Conservation (phyloP, 2,113 vertebrate species). For the Sapajus apella region DNA sequence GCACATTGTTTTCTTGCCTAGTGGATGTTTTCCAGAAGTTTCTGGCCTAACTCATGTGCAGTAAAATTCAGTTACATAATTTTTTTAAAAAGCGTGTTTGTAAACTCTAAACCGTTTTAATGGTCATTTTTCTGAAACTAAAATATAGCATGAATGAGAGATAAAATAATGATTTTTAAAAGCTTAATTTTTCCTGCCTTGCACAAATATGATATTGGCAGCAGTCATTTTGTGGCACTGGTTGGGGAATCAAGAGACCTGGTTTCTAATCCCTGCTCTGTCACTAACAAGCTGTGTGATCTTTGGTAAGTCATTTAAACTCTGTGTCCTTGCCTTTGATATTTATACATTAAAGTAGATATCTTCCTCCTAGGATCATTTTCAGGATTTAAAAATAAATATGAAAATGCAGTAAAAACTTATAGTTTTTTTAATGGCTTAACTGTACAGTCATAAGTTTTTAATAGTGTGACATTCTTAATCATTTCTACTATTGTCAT, state of each 20-base stretch:
- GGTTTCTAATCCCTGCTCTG: slow-evolving; percentile 27
- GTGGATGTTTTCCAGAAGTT: slow-evolving; percentile 2
- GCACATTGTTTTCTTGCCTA: slow-evolving; percentile 4
- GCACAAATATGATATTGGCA: background rate
- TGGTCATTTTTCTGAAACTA: slow-evolving; percentile 43
- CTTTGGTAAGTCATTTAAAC: slow-evolving; percentile 34
- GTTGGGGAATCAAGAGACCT: background rate
- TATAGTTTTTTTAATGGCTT: background rate
- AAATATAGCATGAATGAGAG: slow-evolving; percentile 30
- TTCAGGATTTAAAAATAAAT: slow-evolving; percentile 23
- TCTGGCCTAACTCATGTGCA: background rate
- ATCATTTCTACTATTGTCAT: background rate
- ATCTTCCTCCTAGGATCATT: background rate
- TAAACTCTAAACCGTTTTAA: slow-evolving; percentile 23
- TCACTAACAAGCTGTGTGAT: slow-evolving; percentile 22
- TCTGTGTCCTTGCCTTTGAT: slow-evolving; percentile 12
- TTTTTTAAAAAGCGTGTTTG: slow-evolving; percentile 3
- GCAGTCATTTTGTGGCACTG: background rate
- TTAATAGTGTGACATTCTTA: slow-evolving; percentile 1
- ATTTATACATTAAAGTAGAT: slow-evolving; percentile 22
- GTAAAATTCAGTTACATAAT: slow-evolving; percentile 18
- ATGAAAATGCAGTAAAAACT: slow-evolving; percentile 2
- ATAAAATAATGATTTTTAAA: background rate
- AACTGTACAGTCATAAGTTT: background rate
- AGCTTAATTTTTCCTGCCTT: background rate